A percentile compares a stretch with the other conserved stretches of the same genome.
These are phyloP conservation scores for Sorex maritimensis DNA, from an alignment of 2,797 vertebrate genomes.

Conservation along the genomic window DNA sequence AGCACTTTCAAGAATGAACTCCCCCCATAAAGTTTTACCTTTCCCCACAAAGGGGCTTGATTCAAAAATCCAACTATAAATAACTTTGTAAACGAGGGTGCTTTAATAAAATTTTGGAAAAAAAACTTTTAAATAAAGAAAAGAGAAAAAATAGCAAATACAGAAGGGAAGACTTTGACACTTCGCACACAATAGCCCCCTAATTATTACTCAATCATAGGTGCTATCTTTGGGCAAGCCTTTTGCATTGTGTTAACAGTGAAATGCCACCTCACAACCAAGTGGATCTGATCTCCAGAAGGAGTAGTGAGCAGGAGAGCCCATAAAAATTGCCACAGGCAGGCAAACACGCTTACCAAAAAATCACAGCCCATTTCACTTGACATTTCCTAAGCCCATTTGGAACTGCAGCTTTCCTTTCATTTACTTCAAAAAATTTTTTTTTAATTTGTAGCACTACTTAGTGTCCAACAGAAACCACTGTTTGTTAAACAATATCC, in stretches of 20 bases:
- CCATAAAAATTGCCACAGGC: constrained; percentile 58
- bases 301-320: background rate
- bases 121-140: no score
- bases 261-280: background rate
- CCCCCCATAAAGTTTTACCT: no score
- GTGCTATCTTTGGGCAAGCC: background rate
- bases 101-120: no score
- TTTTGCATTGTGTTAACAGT: no score
- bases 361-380: constrained; percentile 38
- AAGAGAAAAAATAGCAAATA: background rate
- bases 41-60: background rate
- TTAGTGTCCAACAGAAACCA: no score
- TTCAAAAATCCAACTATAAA: background rate
- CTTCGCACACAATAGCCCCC: background rate
- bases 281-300: no score
- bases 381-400: constrained; percentile 26
- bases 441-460: no score
- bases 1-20: no score
- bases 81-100: background rate
- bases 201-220: constrained; percentile 2
- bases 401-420: constrained; percentile 27
- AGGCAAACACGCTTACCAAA: background rate
- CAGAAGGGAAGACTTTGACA: constrained; percentile 13
- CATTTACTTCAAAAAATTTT: no score
- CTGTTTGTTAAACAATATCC: no score